Evolutionary conservation across 2,888 invertebrate genomes (phyloP).

Genomic region (Drepana falcataria): DNA sequence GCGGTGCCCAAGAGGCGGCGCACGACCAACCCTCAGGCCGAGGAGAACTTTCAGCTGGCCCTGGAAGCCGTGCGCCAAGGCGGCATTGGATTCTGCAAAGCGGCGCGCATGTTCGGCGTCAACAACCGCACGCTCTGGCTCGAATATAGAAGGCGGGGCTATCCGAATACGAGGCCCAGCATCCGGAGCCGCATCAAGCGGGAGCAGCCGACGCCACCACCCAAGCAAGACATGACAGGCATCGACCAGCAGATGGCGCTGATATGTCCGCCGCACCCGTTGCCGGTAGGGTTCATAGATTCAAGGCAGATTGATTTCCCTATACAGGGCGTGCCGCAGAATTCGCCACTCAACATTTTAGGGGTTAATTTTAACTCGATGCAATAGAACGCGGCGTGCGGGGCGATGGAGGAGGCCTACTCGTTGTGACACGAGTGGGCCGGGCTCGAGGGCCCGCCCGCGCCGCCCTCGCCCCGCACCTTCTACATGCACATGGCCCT

Average conservation of each 20-base stretch:
- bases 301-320: slow-evolving; percentile 84
- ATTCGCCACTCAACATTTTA: slow-evolving; percentile 83
- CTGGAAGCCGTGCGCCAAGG: slow-evolving; percentile 90
- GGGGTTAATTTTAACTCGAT: slow-evolving; percentile 88
- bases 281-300: slow-evolving; percentile 85
- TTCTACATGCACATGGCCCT: slow-evolving; percentile 43
- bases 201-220: slow-evolving; percentile 81
- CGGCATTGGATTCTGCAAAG: slow-evolving; percentile 91
- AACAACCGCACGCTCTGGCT: slow-evolving; percentile 92
- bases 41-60: slow-evolving; percentile 89
- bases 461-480: slow-evolving; percentile 28
- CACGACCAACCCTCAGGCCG: slow-evolving; percentile 87
- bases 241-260: slow-evolving; percentile 71
- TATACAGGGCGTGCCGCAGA: slow-evolving; percentile 80
- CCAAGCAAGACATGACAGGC: slow-evolving; percentile 56
- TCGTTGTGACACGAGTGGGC: slow-evolving; percentile 65
- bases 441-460: background rate
- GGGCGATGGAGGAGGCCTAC: slow-evolving; percentile 47
- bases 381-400: slow-evolving; percentile 79
- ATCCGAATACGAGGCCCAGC: slow-evolving; percentile 88
- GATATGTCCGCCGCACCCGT: slow-evolving; percentile 82
- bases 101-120: slow-evolving; percentile 89
- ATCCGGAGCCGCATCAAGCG: slow-evolving; percentile 87
- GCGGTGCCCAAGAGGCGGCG: slow-evolving; percentile 82
- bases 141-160: slow-evolving; percentile 90